Conservation (phyloP, 53 echinoderm and acorn worm genomes). For the Paelopatides confundens region DNA sequence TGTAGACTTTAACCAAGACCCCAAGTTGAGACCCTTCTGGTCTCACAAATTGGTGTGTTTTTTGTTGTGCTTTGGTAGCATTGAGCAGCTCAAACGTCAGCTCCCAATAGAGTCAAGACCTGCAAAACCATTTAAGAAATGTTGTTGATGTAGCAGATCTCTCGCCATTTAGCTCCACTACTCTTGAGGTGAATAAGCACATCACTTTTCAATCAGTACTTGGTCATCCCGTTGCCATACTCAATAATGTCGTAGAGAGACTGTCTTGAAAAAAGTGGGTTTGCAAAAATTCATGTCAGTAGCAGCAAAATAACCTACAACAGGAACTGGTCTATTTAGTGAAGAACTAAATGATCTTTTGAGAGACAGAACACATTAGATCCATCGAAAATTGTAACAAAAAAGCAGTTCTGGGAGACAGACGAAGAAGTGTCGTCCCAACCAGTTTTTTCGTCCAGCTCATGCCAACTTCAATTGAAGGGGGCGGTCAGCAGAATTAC, state of each 20-base stretch:
- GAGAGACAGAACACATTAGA: background rate
- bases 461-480: background rate
- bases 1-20: slow-evolving; percentile 13
- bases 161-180: slow-evolving; percentile 1
- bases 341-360: background rate
- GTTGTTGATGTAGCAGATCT: background rate
- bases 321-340: background rate
- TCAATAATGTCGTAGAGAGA: slow-evolving; percentile 15
- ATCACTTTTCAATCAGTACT: background rate
- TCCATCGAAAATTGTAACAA: background rate
- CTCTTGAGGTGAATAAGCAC: background rate
- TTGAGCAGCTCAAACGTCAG: background rate
- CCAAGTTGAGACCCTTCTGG: slow-evolving; percentile 17
- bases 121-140: slow-evolving; percentile 6
- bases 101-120: background rate
- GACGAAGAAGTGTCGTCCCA: background rate
- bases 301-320: background rate
- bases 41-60: background rate
- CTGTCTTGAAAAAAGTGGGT: slow-evolving; percentile 7
- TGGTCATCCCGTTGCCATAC: background rate
- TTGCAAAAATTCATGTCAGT: background rate
- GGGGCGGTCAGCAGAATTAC: background rate
- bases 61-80: background rate
- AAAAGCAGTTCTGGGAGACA: background rate
- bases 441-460: background rate